phyloP scores from a whole-genome alignment of 1,140 invertebrate genomes.

The Plectrocnemia conspersa region DNA sequence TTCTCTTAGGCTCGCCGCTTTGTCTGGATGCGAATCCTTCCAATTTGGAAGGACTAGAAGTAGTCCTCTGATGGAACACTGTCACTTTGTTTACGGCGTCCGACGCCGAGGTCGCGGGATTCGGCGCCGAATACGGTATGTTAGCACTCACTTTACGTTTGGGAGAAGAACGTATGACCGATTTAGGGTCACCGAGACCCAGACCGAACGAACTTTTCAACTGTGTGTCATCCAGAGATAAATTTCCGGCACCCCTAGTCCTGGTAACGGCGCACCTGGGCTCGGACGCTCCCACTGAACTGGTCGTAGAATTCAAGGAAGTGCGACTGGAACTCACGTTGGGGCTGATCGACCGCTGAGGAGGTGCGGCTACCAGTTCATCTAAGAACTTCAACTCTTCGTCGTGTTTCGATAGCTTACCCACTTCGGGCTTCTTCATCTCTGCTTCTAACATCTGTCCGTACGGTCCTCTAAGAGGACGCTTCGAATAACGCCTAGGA shows the following conservation, averaged over 20 bases:
- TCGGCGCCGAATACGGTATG: constrained; percentile 40
- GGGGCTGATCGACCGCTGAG: constrained; percentile 39
- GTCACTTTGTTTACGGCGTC: constrained; percentile 28
- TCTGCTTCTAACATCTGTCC: constrained; percentile 78
- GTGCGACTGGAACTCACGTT: constrained; percentile 41
- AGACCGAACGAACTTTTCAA: constrained; percentile 37
- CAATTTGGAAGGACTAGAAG: constrained; percentile 73
- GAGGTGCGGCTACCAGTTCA: constrained; percentile 24
- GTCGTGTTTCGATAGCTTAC: constrained; percentile 36
- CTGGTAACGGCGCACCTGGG: constrained; percentile 31
- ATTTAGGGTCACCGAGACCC: constrained; percentile 20
- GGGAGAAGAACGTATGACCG: constrained; percentile 36
- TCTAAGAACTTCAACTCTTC: constrained; percentile 33
- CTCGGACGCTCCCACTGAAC: constrained; percentile 34
- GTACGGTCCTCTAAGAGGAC: constrained; percentile 72
- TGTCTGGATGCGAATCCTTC: constrained; percentile 45
- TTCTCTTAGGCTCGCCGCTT: constrained; percentile 29
- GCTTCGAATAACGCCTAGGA: constrained; percentile 62
- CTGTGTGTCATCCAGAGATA: constrained; percentile 50
- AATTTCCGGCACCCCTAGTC: constrained; percentile 39
- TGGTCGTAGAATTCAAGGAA: constrained; percentile 40
- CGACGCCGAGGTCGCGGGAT: constrained; percentile 33
- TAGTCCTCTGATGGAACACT: constrained; percentile 63
- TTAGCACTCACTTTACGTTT: constrained; percentile 55
- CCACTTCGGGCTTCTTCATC: constrained; percentile 63